Conservation (phyloP, 2,797 vertebrate genomes). For the Neomorphus geoffroyi region DNA sequence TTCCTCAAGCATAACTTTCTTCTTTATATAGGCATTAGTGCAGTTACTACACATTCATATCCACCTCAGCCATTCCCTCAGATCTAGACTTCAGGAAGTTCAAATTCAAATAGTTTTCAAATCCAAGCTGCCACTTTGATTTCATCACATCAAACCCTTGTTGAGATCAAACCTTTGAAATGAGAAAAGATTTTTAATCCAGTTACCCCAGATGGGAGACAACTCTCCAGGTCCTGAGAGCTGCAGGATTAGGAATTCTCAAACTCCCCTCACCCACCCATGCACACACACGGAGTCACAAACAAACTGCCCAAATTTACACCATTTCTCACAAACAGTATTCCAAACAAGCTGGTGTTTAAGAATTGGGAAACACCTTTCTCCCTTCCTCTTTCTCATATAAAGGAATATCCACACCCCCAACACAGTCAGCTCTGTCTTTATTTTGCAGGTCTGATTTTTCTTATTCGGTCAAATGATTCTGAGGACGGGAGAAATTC, state of each 20-base stretch:
- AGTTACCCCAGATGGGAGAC: slow-evolving; percentile 85
- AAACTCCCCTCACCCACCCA: slow-evolving; percentile 63
- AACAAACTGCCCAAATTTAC: slow-evolving; percentile 45
- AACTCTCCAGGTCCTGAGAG: slow-evolving; percentile 83
- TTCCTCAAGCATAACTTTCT: slow-evolving; percentile 14
- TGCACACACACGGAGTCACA: background rate
- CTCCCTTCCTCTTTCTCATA: background rate
- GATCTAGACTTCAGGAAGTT: slow-evolving; percentile 74
- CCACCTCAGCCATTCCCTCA: slow-evolving; percentile 46
- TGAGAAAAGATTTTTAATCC: slow-evolving; percentile 93
- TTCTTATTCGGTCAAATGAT: background rate
- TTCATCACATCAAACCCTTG: slow-evolving; percentile 93
- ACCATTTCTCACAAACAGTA: slow-evolving; percentile 27
- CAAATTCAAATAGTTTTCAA: slow-evolving; percentile 83
- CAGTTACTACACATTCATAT: slow-evolving; percentile 35
- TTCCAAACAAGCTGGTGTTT: slow-evolving; percentile 1
- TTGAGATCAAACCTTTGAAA: slow-evolving; percentile 97
- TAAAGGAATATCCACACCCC: background rate
- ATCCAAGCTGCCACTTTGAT: slow-evolving; percentile 96
- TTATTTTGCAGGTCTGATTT: background rate
- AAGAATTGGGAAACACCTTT: background rate
- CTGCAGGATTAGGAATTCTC: slow-evolving; percentile 80
- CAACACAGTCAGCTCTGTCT: background rate
- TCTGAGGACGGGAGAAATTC: background rate
- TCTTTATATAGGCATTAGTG: slow-evolving; percentile 5